Base-by-base conservation (phyloP, 2,797 vertebrate species). In the Sebastes trivittatus region DNA sequence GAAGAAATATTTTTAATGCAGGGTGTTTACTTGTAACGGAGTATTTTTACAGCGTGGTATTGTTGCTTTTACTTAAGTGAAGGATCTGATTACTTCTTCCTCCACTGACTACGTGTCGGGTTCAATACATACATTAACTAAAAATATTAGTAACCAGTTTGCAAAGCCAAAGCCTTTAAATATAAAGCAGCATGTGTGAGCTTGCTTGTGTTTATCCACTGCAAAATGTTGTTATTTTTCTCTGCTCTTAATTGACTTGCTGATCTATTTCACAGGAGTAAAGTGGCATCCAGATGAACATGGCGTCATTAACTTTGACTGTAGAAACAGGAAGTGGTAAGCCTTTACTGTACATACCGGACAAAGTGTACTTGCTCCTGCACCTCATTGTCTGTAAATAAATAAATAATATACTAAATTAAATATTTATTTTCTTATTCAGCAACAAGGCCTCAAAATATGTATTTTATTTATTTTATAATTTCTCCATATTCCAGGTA, bases 201-300 rank as follows among this genome's bases (percentile, higher is more conserved):
- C 42, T 46, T 46, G 34, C 23, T 32, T 2, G 10, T 38, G 27
- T 52, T 42, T 75, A 3, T 49, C 7, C 36, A 38, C 36, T 42
- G 18, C 18, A 5, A 68, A 30, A 9, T 56, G 58, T 63, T 64
- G 7, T 49, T n/a, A 25, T 56, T 66, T 66, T 30, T 49, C 14
- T 49, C n/a, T 10, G 1, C 30, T 42, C 1, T 30, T 38, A 16
- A 61, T 23, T 66, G 1, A 32, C 62, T 22, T 70, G 5, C 13
- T 71, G 3, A n/a, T 66, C 9, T 32, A 0, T 20, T 22, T 49
- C 18, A 1, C 76, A 94, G 93, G 93, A 52, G 92, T 98, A 95
- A 99, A 99, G 93, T 99, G 98, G 98, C 97, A 98, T 83, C 97
- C 98, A 14, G 98, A 99, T 93, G 97, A 99, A 87, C 97, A 99